A percentile compares a stretch with the other conserved stretches of the same genome.
phyloP scores from a whole-genome alignment of 2,797 vertebrate species.

The Anguilla anguilla region DNA sequence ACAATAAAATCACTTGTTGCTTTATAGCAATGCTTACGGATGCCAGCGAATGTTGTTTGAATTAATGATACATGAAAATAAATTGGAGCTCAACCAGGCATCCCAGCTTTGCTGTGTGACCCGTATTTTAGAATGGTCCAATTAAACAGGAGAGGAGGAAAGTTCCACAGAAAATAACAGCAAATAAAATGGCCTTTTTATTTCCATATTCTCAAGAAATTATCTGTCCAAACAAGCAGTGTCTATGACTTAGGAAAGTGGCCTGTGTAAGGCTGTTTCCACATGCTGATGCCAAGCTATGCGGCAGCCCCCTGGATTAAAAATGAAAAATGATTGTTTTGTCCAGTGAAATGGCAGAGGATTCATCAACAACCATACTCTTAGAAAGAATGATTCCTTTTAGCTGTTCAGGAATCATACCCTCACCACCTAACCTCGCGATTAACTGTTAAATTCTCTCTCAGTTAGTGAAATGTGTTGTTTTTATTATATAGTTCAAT shows the following conservation, averaged over 20 bases:
- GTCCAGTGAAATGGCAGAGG: not conserved
- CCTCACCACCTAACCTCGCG: not conserved
- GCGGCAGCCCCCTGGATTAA: not conserved
- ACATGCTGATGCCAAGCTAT: not conserved
- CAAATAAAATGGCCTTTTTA: not conserved
- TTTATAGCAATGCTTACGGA: not conserved
- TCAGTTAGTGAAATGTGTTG: not conserved
- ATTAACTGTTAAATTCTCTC: not conserved
- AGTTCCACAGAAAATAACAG: not conserved
- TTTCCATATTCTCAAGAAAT: not conserved
- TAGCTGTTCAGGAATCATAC: not conserved
- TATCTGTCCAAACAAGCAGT: not conserved
- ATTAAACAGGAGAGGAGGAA: not conserved
- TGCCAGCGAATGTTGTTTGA: not conserved
- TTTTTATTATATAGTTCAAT: not conserved
- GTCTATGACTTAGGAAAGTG: not conserved
- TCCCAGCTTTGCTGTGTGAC: not conserved
- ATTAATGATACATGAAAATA: constrained; percentile 7
- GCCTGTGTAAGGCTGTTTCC: not conserved
- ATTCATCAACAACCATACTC: not conserved
- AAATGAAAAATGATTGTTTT: not conserved
- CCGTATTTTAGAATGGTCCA: not conserved
- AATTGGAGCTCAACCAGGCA: not conserved
- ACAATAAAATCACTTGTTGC: not conserved
- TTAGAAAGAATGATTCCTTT: not conserved